These are phyloP conservation scores for Theretra japonica DNA, from an alignment of 2,888 invertebrate genomes.

Conservation along the genomic window DNA sequence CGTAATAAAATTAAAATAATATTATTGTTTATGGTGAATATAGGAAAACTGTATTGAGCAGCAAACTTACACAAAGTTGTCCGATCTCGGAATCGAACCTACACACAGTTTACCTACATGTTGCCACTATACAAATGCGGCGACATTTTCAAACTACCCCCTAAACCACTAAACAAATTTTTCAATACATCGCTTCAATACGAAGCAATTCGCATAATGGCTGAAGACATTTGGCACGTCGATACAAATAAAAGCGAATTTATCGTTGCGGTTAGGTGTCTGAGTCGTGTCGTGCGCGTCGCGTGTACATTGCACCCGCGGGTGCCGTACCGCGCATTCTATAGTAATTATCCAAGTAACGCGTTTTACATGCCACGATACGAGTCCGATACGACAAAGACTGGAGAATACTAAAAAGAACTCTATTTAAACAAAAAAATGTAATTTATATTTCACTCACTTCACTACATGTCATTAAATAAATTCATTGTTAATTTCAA, in stretches of 20 bases:
- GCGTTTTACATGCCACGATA: constrained; percentile 26
- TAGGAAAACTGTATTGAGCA: too few relatives aligned
- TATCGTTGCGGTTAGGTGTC: constrained; percentile 50
- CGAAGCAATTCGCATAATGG: constrained; percentile 70
- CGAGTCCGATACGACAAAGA: neutral
- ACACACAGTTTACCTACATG: too few relatives aligned
- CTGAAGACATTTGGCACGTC: constrained; percentile 45
- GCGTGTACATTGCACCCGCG: constrained; percentile 59
- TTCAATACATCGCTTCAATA: constrained; percentile 44
- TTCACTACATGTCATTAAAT: too few relatives aligned
- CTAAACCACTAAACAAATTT: constrained; percentile 36
- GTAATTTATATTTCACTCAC: too few relatives aligned
- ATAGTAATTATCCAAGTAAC: constrained; percentile 65
- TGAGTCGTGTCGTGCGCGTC: constrained; percentile 43
- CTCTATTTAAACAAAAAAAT: too few relatives aligned
- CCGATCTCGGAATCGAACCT: too few relatives aligned
- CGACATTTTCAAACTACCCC: too few relatives aligned
- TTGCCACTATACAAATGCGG: too few relatives aligned
- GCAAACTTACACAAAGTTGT: too few relatives aligned
- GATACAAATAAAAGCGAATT: constrained; percentile 71
- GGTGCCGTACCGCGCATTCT: constrained; percentile 58
- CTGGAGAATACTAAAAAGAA: constrained; percentile 44
- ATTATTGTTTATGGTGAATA: too few relatives aligned
- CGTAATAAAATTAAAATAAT: too few relatives aligned
- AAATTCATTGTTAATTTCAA: too few relatives aligned